Percentiles rank a stretch among this genome's conserved stretches.
phyloP scores from a whole-genome alignment of 2,888 invertebrate genomes.

The Pammene aurita region DNA sequence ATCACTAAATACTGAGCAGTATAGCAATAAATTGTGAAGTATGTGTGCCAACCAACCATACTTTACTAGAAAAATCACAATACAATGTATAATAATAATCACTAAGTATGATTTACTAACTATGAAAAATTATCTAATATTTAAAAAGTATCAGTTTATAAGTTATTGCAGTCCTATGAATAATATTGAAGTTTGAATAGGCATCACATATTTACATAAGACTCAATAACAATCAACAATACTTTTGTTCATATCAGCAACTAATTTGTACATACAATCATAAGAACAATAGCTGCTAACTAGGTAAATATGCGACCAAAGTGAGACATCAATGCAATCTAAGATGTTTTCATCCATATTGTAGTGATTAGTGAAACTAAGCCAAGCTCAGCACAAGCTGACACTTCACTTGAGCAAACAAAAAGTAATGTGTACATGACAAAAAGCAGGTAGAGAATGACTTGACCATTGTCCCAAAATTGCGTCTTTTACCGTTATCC shows the following conservation, averaged over 20 bases:
- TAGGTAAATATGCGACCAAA: conserved; percentile 21
- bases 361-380: conserved; percentile 22
- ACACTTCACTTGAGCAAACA: conserved; percentile 47
- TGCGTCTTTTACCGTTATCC: conserved; percentile 76
- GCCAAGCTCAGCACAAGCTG: conserved; percentile 20
- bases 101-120: background rate
- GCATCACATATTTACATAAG: conserved; percentile 8
- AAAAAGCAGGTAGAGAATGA: conserved; percentile 74
- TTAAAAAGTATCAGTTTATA: too few relatives aligned
- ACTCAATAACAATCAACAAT: conserved; percentile 11
- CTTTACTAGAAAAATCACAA: too few relatives aligned
- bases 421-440: conserved; percentile 58
- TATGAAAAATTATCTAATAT: too few relatives aligned
- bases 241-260: background rate
- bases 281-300: conserved; percentile 30
- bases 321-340: background rate
- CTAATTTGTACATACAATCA: conserved; percentile 10
- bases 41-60: too few relatives aligned
- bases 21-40: too few relatives aligned
- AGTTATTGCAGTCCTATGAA: too few relatives aligned
- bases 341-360: conserved; percentile 26
- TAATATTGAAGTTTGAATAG: conserved; percentile 17
- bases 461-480: conserved; percentile 79
- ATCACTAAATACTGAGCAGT: too few relatives aligned
- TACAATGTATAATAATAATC: too few relatives aligned